Evolutionary conservation across 2,113 vertebrate genomes (phyloP).

Genomic region (Cyprinodon tularosa): DNA sequence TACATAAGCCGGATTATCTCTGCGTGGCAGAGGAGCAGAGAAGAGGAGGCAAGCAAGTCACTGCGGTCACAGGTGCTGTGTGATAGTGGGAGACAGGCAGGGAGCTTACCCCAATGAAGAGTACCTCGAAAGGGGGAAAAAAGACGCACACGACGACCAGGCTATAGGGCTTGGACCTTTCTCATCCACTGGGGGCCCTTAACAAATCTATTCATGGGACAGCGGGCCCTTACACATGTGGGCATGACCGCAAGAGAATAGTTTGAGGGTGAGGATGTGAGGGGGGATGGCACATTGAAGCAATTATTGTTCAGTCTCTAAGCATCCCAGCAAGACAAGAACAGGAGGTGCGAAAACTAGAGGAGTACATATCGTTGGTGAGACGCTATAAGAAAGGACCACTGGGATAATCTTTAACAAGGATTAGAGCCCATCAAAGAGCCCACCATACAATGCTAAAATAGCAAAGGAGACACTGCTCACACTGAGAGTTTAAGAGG

Average conservation of each 20-base stretch:
- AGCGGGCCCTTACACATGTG: conserved; percentile 76
- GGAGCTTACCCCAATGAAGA: conserved; percentile 82
- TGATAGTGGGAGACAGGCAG: conserved; percentile 65
- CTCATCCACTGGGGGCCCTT: conserved; percentile 88
- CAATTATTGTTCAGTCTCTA: conserved; percentile 64
- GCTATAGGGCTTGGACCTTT: conserved; percentile 82
- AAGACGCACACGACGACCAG: conserved; percentile 83
- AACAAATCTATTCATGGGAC: conserved; percentile 93
- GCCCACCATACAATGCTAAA: conserved; percentile 66
- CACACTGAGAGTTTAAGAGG: conserved; percentile 65
- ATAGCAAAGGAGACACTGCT: conserved; percentile 65
- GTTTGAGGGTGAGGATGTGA: conserved; percentile 53
- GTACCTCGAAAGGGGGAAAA: conserved; percentile 84
- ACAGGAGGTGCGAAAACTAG: conserved; percentile 40
- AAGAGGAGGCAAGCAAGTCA: conserved; percentile 53
- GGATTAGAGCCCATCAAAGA: conserved; percentile 74
- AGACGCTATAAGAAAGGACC: conserved; percentile 69
- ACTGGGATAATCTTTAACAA: conserved; percentile 76
- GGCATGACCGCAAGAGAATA: conserved; percentile 58
- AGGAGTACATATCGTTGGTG: conserved; percentile 40
- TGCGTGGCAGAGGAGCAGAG: conserved; percentile 89
- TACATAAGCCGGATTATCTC: conserved; percentile 99
- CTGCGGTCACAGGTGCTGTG: conserved; percentile 32
- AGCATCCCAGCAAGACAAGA: conserved; percentile 59
- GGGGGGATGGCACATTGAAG: conserved; percentile 63